These are phyloP conservation scores for Branchellion lobata DNA, from an alignment of 2,888 invertebrate species.

Conservation along the genomic window DNA sequence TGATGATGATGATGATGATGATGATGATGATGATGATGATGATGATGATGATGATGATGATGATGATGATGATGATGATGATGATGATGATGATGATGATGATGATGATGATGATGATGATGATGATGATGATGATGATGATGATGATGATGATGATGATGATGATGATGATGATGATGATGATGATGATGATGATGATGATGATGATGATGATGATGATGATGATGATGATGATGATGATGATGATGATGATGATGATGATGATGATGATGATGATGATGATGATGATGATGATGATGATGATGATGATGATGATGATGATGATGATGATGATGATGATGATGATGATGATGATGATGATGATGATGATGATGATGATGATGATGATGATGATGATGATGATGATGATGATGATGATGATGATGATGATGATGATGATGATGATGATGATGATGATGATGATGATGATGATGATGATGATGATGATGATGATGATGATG, in stretches of 20 bases:
- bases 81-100: not conserved
- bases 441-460: not conserved
- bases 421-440: not conserved
- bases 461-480: not conserved
- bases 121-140: not conserved
- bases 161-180: not conserved
- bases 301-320: not conserved
- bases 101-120: not conserved
- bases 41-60: not conserved
- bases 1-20: not conserved
- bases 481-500: not conserved
- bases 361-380: not conserved
- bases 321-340: not conserved
- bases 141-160: not conserved
- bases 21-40: not conserved
- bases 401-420: not conserved
- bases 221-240: not conserved
- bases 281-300: not conserved
- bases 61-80: not conserved
- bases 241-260: not conserved
- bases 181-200: not conserved
- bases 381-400: not conserved
- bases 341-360: not conserved
- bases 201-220: not conserved
- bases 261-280: not conserved